Evolutionary conservation across 2,888 invertebrate species (phyloP).

Genomic region (Quadroppia sp.): DNA sequence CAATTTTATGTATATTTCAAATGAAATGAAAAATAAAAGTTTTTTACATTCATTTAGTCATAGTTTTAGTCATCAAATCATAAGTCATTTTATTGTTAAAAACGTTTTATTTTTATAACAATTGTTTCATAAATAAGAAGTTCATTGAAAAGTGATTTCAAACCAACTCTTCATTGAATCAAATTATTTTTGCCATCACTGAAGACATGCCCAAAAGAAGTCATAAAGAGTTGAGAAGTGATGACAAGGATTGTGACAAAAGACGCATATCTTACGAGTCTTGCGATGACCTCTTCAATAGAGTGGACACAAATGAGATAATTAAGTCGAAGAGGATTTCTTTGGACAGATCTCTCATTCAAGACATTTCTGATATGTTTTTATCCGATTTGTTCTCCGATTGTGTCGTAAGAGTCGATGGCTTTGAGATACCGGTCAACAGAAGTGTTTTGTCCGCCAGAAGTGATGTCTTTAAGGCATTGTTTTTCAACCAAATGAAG

Average conservation of each 20-base stretch:
- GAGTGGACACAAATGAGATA: not conserved
- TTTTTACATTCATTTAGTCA: too few relatives aligned
- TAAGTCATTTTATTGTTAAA: too few relatives aligned
- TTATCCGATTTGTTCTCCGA: not conserved
- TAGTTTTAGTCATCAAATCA: too few relatives aligned
- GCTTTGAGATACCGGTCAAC: slow-evolving; percentile 51
- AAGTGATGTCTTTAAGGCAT: slow-evolving; percentile 82
- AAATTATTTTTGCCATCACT: too few relatives aligned
- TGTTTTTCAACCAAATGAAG: slow-evolving; percentile 62
- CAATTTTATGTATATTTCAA: too few relatives aligned
- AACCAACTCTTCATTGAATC: too few relatives aligned
- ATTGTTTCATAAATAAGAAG: too few relatives aligned
- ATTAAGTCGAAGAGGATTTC: not conserved
- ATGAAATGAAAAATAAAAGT: too few relatives aligned
- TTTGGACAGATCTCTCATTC: not conserved
- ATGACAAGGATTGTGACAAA: not conserved
- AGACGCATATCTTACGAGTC: not conserved
- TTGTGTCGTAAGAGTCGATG: not conserved
- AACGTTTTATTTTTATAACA: too few relatives aligned
- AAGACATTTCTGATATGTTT: not conserved
- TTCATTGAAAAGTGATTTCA: too few relatives aligned
- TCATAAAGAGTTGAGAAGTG: not conserved
- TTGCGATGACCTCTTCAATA: not conserved
- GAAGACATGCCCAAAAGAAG: not conserved
- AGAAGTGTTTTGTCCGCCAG: slow-evolving; percentile 86